Evolutionary conservation across 1,140 invertebrate genomes (phyloP).

Genomic region (Drosophila tropicalis): DNA sequence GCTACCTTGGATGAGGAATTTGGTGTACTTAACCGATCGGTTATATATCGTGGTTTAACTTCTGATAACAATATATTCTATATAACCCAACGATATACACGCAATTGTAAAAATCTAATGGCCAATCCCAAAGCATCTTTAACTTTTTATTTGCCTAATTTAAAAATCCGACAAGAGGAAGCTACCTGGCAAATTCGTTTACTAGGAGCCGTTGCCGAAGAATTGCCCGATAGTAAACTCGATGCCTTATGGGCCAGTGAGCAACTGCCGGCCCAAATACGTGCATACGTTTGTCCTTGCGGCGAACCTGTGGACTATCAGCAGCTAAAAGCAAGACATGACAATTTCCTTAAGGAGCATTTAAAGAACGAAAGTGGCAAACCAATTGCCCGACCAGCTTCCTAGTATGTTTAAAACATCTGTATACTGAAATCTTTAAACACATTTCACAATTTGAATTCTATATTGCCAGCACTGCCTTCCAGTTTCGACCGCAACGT

Average conservation of each 20-base stretch:
- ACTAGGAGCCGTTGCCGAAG: conserved; percentile 59
- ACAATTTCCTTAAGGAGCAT: conserved; percentile 51
- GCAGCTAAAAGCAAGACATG: conserved; percentile 55
- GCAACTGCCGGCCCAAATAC: conserved; percentile 55
- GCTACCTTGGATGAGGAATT: conserved; percentile 70
- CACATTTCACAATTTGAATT: no score
- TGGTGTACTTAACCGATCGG: conserved; percentile 69
- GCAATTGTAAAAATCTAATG: conserved; percentile 65
- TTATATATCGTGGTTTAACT: conserved; percentile 66
- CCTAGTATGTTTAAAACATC: conserved; percentile 52
- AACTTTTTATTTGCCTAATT: conserved; percentile 51
- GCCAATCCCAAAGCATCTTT: conserved; percentile 58
- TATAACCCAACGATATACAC: conserved; percentile 70
- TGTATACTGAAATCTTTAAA: not conserved
- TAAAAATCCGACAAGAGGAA: conserved; percentile 13
- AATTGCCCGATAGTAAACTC: conserved; percentile 52
- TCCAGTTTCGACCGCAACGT: conserved; percentile 58
- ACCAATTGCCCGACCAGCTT: conserved; percentile 46
- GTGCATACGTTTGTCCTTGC: conserved; percentile 63
- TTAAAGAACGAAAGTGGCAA: conserved; percentile 19
- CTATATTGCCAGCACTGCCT: conserved; percentile 56
- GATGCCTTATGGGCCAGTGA: conserved; percentile 63
- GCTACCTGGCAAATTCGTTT: conserved; percentile 68
- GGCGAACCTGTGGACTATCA: conserved; percentile 64
- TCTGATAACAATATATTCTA: conserved; percentile 58